phyloP scores from a whole-genome alignment of 2,797 vertebrate species.

The Galaxias olidus region DNA sequence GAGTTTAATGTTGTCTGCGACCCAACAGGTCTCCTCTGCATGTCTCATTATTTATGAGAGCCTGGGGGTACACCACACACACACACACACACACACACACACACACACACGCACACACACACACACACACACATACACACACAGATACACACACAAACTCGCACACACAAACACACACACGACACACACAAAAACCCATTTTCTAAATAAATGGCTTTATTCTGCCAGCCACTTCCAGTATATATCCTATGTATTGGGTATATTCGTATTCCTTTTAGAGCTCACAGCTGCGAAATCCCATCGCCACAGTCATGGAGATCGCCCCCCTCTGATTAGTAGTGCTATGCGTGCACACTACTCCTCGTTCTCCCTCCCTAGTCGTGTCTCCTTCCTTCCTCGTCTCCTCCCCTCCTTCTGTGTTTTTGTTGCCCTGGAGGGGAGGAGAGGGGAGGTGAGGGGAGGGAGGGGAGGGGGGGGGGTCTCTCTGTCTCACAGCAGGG shows the following conservation, averaged over 20 bases:
- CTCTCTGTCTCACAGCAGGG: neutral
- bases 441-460: neutral
- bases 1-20: constrained; percentile 63
- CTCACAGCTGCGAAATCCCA: neutral
- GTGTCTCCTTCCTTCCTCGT: neutral
- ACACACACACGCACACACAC: neutral
- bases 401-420: no score
- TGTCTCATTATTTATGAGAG: constrained; percentile 51
- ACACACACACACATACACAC: constrained; percentile 1
- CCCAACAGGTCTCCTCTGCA: constrained; percentile 59
- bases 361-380: neutral
- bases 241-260: no score
- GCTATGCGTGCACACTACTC: neutral
- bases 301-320: no score
- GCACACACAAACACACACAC: neutral
- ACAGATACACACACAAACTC: neutral
- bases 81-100: constrained; percentile 24
- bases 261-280: no score
- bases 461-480: neutral
- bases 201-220: no score
- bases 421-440: no score
- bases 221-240: no score
- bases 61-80: constrained; percentile 16
- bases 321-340: neutral
- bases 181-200: neutral